Evolutionary conservation across 2,797 vertebrate genomes (phyloP).

Genomic region (Cirrhinus mrigala): DNA sequence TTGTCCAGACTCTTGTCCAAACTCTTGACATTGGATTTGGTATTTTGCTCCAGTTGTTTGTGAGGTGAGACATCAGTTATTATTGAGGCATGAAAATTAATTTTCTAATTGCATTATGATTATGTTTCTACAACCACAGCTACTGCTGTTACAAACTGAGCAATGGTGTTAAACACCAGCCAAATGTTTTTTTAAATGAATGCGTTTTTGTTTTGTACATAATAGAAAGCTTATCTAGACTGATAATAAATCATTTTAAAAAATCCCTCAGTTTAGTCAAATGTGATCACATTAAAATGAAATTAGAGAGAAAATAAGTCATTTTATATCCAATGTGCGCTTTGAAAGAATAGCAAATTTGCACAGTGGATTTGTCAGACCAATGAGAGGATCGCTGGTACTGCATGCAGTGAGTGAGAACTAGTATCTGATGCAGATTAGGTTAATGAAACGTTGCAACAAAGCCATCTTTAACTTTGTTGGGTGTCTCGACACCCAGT

Average conservation of each 20-base stretch:
- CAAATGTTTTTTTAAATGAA: neutral
- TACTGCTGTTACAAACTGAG: neutral
- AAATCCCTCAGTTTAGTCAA: neutral
- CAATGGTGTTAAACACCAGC: neutral
- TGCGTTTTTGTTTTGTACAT: neutral
- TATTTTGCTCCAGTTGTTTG: slow-evolving; percentile 19
- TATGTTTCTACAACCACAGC: neutral
- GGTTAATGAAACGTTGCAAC: neutral
- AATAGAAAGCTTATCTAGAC: neutral
- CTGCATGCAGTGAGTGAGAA: neutral
- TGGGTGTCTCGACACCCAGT: neutral
- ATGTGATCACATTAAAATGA: neutral
- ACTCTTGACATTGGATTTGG: slow-evolving; percentile 35
- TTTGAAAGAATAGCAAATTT: neutral
- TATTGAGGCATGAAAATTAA: neutral
- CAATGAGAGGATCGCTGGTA: neutral
- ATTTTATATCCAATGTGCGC: neutral
- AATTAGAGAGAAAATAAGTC: neutral
- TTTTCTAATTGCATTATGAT: neutral
- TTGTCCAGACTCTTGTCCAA: slow-evolving; percentile 10
- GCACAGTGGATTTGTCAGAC: neutral
- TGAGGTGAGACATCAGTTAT: neutral
- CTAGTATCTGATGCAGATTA: neutral
- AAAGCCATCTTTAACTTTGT: neutral
- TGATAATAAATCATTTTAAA: neutral